A percentile compares a stretch with the other conserved stretches of the same genome.
Conservation (phyloP, 2,113 vertebrate genomes). For the Phyllostomus discolor region DNA sequence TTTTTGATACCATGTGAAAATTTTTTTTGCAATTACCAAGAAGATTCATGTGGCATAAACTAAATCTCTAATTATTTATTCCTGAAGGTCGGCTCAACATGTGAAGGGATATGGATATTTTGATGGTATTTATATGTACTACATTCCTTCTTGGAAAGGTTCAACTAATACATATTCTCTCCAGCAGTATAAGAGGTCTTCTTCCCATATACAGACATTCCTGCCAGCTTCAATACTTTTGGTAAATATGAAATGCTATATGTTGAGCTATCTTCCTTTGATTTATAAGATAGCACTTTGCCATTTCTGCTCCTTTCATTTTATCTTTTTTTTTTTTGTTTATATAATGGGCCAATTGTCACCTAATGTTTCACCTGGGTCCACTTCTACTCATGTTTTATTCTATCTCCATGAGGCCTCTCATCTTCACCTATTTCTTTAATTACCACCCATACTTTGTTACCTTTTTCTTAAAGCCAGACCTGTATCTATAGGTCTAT, state of each 20-base stretch:
- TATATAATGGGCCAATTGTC: neutral
- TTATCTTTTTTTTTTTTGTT: neutral
- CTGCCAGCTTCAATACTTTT: neutral
- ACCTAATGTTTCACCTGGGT: neutral
- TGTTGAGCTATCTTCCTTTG: neutral
- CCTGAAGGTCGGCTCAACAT: neutral
- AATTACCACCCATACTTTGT: neutral
- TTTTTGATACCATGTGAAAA: neutral
- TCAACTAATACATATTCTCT: neutral
- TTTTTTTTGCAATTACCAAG: slow-evolving; percentile 1
- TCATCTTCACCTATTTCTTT: neutral
- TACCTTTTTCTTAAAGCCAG: neutral
- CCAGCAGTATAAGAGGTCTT: neutral
- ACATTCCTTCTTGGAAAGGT: neutral
- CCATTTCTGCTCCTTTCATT: neutral
- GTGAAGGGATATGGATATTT: neutral
- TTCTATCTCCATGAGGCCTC: neutral
- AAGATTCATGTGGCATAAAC: neutral
- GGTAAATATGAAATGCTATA: neutral
- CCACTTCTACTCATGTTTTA: neutral
- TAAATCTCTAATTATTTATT: neutral
- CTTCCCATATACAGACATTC: neutral
- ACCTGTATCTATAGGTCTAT: no score
- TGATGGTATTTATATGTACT: neutral
- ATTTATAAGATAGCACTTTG: neutral